phyloP scores from a whole-genome alignment of 2,888 invertebrate species.

The Tuberolachnus salignus region DNA sequence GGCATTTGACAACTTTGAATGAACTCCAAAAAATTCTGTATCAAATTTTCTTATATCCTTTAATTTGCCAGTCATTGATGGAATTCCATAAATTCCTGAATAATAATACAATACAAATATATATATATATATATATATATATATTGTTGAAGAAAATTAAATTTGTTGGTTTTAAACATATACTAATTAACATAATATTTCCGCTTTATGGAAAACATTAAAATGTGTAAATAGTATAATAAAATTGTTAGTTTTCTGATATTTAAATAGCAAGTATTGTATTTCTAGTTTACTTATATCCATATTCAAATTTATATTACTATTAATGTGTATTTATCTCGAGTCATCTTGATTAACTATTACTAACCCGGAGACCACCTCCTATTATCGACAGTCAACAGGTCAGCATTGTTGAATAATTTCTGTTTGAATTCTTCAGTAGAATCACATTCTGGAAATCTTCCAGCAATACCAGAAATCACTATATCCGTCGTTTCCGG shows the following conservation, averaged over 20 bases:
- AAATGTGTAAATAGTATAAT: too few relatives aligned
- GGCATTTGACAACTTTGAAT: conserved; percentile 63
- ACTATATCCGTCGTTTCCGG: conserved; percentile 67
- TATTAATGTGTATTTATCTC: too few relatives aligned
- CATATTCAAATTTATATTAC: too few relatives aligned
- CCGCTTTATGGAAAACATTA: too few relatives aligned
- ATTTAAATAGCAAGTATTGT: too few relatives aligned
- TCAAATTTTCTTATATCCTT: conserved; percentile 63
- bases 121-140: background rate
- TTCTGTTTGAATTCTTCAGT: conserved; percentile 92
- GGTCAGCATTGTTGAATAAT: conserved; percentile 87
- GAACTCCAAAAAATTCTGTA: conserved; percentile 65
- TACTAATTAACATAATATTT: too few relatives aligned
- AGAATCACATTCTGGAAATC: conserved; percentile 89
- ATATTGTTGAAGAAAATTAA: background rate
- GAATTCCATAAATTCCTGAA: conserved; percentile 57
- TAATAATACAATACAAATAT: too few relatives aligned
- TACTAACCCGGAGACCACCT: conserved; percentile 80
- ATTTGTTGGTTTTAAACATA: too few relatives aligned
- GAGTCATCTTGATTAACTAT: conserved; percentile 55
- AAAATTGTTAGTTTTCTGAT: too few relatives aligned
- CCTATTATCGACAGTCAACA: conserved; percentile 89
- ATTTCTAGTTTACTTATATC: too few relatives aligned
- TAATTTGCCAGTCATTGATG: conserved; percentile 62
- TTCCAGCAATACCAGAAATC: conserved; percentile 79